These are phyloP conservation scores for Pterocles gutturalis DNA, from an alignment of 2,113 vertebrate species.

Conservation along the genomic window DNA sequence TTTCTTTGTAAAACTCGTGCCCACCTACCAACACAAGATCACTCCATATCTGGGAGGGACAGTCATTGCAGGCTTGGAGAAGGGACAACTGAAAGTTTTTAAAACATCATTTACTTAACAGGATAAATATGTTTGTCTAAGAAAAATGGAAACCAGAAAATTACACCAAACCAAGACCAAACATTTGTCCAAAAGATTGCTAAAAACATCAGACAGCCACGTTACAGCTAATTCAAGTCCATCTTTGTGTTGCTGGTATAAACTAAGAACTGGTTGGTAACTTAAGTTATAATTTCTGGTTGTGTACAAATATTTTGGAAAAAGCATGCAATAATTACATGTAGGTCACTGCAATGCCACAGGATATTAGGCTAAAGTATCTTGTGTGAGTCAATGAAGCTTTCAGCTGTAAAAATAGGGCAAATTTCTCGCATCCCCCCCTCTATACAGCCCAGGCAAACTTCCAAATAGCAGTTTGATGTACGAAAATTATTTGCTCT, in stretches of 20 bases:
- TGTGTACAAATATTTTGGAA: constrained; percentile 74
- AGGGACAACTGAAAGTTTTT: background rate
- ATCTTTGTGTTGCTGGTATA: constrained; percentile 57
- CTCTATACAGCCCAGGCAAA: constrained; percentile 42
- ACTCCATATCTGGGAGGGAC: background rate
- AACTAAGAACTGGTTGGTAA: constrained; percentile 53
- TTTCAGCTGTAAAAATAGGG: constrained; percentile 82
- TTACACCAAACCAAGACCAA: constrained; percentile 22
- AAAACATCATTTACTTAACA: constrained; percentile 29
- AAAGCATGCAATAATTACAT: constrained; percentile 77
- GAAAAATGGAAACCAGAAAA: constrained; percentile 53
- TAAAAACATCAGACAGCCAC: constrained; percentile 32
- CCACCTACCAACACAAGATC: background rate
- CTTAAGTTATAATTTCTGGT: constrained; percentile 66
- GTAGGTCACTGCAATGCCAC: constrained; percentile 82
- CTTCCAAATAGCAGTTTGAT: constrained; percentile 54
- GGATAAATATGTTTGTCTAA: constrained; percentile 40
- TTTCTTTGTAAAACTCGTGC: accelerated
- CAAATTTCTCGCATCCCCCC: constrained; percentile 77
- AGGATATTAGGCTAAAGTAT: constrained; percentile 75
- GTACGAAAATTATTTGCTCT: constrained; percentile 43
- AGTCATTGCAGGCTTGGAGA: background rate
- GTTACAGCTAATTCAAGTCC: constrained; percentile 1
- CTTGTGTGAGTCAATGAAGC: constrained; percentile 74
- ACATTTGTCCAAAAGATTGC: constrained; percentile 18